Percentiles rank a stretch among this genome's conserved stretches.
phyloP scores from a whole-genome alignment of 2,888 invertebrate genomes.

The Sturmia bella region DNA sequence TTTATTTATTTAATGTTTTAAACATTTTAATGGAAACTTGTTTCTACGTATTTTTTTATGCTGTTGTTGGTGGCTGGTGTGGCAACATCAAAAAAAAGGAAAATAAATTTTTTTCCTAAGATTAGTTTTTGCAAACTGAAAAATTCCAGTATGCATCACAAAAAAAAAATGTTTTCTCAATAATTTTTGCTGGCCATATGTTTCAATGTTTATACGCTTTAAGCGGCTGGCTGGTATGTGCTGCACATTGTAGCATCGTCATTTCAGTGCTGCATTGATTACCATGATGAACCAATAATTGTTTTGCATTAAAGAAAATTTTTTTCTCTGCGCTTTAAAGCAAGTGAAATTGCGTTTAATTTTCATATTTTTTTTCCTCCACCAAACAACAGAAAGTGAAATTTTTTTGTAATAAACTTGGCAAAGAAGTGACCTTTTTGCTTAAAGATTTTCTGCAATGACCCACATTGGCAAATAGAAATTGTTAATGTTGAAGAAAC shows the following conservation, averaged over 20 bases:
- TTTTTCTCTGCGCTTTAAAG: background rate
- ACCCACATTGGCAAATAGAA: slow-evolving; percentile 2
- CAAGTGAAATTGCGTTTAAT: slow-evolving; percentile 53
- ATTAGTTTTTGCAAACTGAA: slow-evolving; percentile 25
- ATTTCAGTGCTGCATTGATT: slow-evolving; percentile 58
- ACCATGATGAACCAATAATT: slow-evolving; percentile 59
- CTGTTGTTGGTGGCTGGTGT: slow-evolving; percentile 36
- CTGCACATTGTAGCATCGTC: slow-evolving; percentile 31
- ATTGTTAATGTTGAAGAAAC: background rate
- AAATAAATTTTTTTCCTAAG: background rate
- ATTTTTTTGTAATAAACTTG: slow-evolving; percentile 14
- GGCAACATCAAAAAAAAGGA: slow-evolving; percentile 52
- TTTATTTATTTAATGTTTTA: slow-evolving; percentile 53
- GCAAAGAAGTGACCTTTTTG: slow-evolving; percentile 40
- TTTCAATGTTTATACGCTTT: background rate
- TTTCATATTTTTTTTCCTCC: slow-evolving; percentile 18
- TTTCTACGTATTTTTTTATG: slow-evolving; percentile 49
- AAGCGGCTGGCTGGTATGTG: background rate
- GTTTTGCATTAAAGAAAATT: slow-evolving; percentile 43
- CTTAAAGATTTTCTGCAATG: slow-evolving; percentile 13
- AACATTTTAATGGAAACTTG: slow-evolving; percentile 62
- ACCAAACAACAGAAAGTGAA: slow-evolving; percentile 48
- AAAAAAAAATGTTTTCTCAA: slow-evolving; percentile 7
- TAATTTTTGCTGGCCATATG: slow-evolving; percentile 35
- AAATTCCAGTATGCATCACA: slow-evolving; percentile 19